Conservation (phyloP, 1,140 invertebrate species). For the Wiebesia pumilae region DNA sequence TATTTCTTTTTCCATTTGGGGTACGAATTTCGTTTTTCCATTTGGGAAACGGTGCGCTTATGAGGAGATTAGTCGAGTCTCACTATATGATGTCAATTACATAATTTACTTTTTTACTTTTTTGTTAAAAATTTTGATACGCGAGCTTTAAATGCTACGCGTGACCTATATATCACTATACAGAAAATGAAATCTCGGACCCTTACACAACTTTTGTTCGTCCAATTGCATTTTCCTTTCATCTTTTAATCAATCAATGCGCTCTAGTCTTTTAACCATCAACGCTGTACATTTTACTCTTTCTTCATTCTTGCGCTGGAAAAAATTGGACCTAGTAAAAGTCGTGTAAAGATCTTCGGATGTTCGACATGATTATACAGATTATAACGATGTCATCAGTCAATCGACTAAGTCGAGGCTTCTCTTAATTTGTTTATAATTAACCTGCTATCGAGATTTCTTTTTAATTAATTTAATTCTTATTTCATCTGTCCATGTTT, state of each 20-base stretch:
- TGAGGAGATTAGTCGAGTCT: slow-evolving; percentile 40
- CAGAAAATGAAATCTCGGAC: slow-evolving; percentile 29
- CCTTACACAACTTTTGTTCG: slow-evolving; percentile 18
- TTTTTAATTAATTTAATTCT: not conserved
- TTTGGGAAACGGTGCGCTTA: not conserved
- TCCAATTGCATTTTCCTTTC: not conserved
- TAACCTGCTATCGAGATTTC: slow-evolving; percentile 16
- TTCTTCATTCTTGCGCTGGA: not conserved
- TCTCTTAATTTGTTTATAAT: slow-evolving; percentile 39
- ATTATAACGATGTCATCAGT: slow-evolving; percentile 43
- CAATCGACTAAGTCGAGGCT: slow-evolving; percentile 40
- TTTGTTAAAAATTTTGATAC: slow-evolving; percentile 21
- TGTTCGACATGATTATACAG: slow-evolving; percentile 29
- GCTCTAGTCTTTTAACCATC: too few relatives aligned
- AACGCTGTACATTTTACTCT: not conserved
- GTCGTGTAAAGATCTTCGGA: slow-evolving; percentile 18
- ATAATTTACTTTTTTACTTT: slow-evolving; percentile 25
- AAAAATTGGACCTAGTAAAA: slow-evolving; percentile 1
- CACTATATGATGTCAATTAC: not conserved
- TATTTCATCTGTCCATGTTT: not conserved
- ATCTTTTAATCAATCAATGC: not conserved
- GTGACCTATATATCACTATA: slow-evolving; percentile 6
- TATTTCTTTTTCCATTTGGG: not conserved
- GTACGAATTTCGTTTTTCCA: not conserved
- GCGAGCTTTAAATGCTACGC: not conserved